A percentile compares a stretch with the other conserved stretches of the same genome.
phyloP scores from a whole-genome alignment of 2,797 vertebrate species.

The Phoxinus dragarum region DNA sequence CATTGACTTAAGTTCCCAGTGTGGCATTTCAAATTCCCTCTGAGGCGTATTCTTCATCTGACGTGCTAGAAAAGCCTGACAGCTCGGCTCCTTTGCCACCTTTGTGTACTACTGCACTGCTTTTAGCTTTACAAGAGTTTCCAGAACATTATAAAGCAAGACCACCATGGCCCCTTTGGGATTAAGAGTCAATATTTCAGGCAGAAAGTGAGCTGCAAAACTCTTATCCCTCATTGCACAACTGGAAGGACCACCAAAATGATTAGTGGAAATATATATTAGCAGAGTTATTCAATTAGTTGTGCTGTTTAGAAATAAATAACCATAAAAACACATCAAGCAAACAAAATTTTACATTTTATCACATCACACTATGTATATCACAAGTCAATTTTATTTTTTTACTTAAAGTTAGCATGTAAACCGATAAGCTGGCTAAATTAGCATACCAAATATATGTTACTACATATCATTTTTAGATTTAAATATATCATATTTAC shows the following conservation, averaged over 20 bases:
- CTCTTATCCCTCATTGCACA: neutral
- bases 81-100: slow-evolving; percentile 4
- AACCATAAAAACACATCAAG: neutral
- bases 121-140: slow-evolving; percentile 28
- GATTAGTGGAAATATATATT: neutral
- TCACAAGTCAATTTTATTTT: neutral
- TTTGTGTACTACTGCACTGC: slow-evolving; percentile 6
- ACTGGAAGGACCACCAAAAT: neutral
- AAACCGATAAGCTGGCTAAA: neutral
- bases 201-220: neutral
- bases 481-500: neutral
- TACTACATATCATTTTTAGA: too few relatives aligned
- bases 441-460: neutral
- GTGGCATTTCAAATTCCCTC: slow-evolving; percentile 57
- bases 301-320: neutral
- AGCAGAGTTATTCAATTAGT: neutral
- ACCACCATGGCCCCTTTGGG: neutral
- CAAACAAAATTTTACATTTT: fast-evolving
- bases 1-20: slow-evolving; percentile 62
- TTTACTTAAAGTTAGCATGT: neutral
- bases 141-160: slow-evolving; percentile 14
- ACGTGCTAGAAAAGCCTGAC: slow-evolving; percentile 27
- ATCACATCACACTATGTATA: neutral
- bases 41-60: slow-evolving; percentile 46
- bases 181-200: neutral